Evolutionary conservation across 2,113 vertebrate species (phyloP).

Genomic region (Indicator indicator): DNA sequence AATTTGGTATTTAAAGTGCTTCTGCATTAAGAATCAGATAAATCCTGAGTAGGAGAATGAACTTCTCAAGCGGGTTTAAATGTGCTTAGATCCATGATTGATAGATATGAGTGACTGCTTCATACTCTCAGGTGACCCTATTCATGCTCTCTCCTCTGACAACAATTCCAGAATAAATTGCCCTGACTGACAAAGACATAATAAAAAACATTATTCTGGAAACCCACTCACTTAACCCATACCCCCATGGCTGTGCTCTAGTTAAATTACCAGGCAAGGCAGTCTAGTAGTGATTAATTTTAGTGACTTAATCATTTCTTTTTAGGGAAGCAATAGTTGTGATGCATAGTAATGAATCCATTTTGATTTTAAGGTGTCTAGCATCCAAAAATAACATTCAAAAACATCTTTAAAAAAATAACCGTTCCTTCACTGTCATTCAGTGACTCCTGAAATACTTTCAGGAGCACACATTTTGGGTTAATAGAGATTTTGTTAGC

Average conservation of each 20-base stretch:
- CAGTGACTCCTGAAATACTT: neutral
- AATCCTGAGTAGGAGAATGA: constrained; percentile 65
- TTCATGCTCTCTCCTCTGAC: constrained; percentile 45
- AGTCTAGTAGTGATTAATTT: neutral
- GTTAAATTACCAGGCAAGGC: constrained; percentile 11
- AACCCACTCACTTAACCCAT: constrained; percentile 31
- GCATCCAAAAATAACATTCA: neutral
- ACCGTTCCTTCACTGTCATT: neutral
- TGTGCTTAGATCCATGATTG: constrained; percentile 21
- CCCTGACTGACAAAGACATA: constrained; percentile 55
- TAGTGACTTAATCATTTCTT: neutral
- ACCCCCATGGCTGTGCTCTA: neutral
- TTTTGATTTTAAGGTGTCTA: neutral
- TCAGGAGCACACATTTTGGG: neutral
- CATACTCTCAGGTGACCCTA: constrained; percentile 61
- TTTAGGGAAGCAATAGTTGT: neutral
- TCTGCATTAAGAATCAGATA: constrained; percentile 60
- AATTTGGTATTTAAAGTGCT: constrained; percentile 66
- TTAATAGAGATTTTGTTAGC: neutral
- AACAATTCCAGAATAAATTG: constrained; percentile 67
- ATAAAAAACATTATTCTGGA: constrained; percentile 44
- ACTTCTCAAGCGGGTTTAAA: constrained; percentile 50
- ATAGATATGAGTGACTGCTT: constrained; percentile 48
- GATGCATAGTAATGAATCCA: neutral
- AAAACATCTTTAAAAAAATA: neutral